Evolutionary conservation across 2,797 vertebrate species (phyloP), one percentile per base, ranked within the genome.

Genomic region (Phoebastria nigripes): DNA sequence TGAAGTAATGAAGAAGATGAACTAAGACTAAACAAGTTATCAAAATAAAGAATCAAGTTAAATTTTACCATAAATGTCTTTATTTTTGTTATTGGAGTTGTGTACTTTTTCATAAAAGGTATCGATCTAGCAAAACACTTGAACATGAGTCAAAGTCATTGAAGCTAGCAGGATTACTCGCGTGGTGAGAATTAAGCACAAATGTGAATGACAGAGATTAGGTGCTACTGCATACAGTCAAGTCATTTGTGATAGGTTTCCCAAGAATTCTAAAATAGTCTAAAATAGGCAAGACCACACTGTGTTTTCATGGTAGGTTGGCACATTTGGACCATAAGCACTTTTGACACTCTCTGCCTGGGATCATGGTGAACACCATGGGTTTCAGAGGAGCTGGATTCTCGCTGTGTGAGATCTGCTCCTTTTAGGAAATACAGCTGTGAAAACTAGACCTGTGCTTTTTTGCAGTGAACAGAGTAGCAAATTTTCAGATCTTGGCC

Each of bases 41-140:
- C 84, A 85, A 87, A 90, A 91, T 58, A 86, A 87, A 96, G 54
- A 82, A 54, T 55, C 51, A 19, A 66, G 56, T 93, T 93, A 61
- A n/a, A 17, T 95, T 92, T 96, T 97, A 93, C 92, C 82, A 91
- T 89, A 96, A 96, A 92, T 52, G 28, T 81, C 72, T 97, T 96
- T 97, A 97, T 96, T 97, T 95, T 91, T 92, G 82, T 90, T 72
- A 93, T 3, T 62, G 39, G 72, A 87, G 39, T 69, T 59, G 91
- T 92, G 92, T 82, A 95, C 82, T 86, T 92, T 52, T n/a, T 95
- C 96, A 81, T 89, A 97, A 97, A 97, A 96, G 95, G 89, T 90
- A 96, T 82, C 0, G 2, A 87, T 90, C 89, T 92, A 95, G 93
- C 90, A 92, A 96, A 97, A 95, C 94, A 97, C 90, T 84, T 85